Evolutionary conservation across 1,140 invertebrate genomes (phyloP).

Genomic region (Lordiphosa collinella): DNA sequence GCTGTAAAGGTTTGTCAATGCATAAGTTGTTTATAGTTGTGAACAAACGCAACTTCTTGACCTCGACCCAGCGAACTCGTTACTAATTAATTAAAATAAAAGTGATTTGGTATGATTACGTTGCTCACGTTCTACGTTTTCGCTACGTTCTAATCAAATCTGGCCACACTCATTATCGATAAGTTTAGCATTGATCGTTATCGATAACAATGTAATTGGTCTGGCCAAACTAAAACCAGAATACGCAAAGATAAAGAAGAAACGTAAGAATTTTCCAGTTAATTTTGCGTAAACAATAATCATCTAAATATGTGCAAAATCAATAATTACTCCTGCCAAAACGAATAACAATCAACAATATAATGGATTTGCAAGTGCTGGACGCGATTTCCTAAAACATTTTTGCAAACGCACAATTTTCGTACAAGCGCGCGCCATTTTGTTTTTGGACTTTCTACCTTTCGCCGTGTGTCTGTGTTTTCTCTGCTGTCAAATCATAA

Average conservation of each 20-base stretch:
- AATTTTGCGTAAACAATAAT: constrained; percentile 41
- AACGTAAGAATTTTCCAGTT: constrained; percentile 64
- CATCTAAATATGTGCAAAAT: constrained; percentile 24
- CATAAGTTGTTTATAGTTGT: no score
- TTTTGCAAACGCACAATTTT: constrained; percentile 49
- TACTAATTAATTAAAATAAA: no score
- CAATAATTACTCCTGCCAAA: constrained; percentile 8
- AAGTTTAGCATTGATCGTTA: no score
- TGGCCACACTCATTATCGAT: no score
- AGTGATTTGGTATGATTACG: no score
- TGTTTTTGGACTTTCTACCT: constrained; percentile 63
- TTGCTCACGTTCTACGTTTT: no score
- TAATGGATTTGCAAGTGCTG: neutral
- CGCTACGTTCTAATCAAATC: no score
- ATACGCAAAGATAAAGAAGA: constrained; percentile 57
- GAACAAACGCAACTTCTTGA: no score
- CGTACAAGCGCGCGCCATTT: constrained; percentile 65
- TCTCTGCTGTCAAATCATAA: constrained; percentile 53
- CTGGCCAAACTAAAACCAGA: no score
- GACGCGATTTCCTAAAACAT: constrained; percentile 10
- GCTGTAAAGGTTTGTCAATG: no score
- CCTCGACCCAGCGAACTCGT: no score
- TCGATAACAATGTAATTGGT: no score
- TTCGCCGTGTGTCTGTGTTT: constrained; percentile 34
- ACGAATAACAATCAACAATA: constrained; percentile 3